Percentiles rank a stretch among this genome's conserved stretches.
phyloP scores from a whole-genome alignment of 1,140 invertebrate genomes.

The Drosophila repleta region DNA sequence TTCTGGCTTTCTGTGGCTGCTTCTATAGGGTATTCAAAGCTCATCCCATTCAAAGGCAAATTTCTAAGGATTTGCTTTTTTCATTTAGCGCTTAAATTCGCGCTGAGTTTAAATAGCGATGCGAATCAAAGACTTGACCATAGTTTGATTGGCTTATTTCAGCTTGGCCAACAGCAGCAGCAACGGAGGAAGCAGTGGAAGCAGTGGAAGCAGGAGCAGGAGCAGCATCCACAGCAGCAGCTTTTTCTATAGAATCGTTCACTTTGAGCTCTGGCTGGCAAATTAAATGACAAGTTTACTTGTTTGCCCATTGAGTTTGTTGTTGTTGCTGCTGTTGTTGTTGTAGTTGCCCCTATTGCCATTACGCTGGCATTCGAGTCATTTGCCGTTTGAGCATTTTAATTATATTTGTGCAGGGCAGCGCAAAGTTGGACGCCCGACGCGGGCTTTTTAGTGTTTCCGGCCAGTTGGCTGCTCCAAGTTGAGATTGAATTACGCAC shows the following conservation, averaged over 20 bases:
- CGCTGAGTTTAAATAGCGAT: constrained; percentile 36
- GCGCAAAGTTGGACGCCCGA: constrained; percentile 35
- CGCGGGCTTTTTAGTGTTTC: constrained; percentile 70
- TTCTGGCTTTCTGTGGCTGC: neutral
- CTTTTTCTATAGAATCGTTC: constrained; percentile 43
- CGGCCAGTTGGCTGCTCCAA: constrained; percentile 55
- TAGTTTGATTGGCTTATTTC: constrained; percentile 11
- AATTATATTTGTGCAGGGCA: constrained; percentile 78
- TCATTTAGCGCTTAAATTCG: constrained; percentile 29
- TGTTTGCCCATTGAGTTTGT: constrained; percentile 41
- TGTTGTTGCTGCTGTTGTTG: constrained; percentile 14
- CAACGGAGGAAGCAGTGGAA: neutral
- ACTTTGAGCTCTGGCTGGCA: constrained; percentile 53
- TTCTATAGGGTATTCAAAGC: neutral
- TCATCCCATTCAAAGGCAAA: neutral
- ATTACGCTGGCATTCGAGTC: constrained; percentile 40
- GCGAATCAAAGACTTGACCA: constrained; percentile 19
- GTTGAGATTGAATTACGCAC: constrained; percentile 72
- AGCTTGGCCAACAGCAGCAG: constrained; percentile 7
- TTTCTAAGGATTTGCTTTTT: neutral
- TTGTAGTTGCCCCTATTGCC: constrained; percentile 17
- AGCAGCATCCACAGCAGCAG: constrained; percentile 7
- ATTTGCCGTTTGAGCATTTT: constrained; percentile 63
- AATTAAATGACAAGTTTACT: constrained; percentile 73
- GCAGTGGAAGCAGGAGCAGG: neutral